phyloP scores from a whole-genome alignment of 2,113 vertebrate genomes.

The Dicerorhinus sumatrensis region DNA sequence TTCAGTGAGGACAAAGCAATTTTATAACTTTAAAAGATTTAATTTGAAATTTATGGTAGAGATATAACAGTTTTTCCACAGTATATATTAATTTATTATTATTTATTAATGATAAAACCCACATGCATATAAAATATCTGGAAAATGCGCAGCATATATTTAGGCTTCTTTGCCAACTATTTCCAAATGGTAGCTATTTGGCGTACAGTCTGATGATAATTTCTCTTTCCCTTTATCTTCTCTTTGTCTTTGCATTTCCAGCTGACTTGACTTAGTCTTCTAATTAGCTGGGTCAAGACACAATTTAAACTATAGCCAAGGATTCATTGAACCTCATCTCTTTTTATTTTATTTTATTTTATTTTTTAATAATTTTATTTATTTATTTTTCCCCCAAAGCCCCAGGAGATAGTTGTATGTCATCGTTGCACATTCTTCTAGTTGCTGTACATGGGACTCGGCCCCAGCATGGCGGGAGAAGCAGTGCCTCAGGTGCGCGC shows the following conservation, averaged over 20 bases:
- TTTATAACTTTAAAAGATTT: not conserved
- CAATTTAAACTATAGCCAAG: not conserved
- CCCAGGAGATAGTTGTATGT: too few relatives aligned
- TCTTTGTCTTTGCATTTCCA: conserved; percentile 42
- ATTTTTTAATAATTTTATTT: too few relatives aligned
- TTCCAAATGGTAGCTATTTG: not conserved
- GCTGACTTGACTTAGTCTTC: not conserved
- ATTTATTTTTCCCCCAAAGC: too few relatives aligned
- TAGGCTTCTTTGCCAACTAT: not conserved
- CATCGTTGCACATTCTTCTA: too few relatives aligned
- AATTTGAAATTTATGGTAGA: not conserved
- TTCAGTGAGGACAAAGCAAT: not conserved
- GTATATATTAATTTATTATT: not conserved
- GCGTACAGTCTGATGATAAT: not conserved
- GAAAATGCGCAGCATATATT: not conserved
- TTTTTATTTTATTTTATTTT: not conserved
- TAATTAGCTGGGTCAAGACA: not conserved
- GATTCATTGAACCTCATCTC: not conserved
- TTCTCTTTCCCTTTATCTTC: not conserved
- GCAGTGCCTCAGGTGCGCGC: too few relatives aligned
- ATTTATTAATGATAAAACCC: not conserved
- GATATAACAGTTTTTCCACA: not conserved
- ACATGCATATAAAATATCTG: not conserved
- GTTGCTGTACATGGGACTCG: too few relatives aligned
- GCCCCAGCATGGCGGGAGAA: too few relatives aligned